Evolutionary conservation across 2,113 vertebrate species (phyloP), one percentile per base, ranked within the genome.

Genomic region (Chaetodon trifascialis): DNA sequence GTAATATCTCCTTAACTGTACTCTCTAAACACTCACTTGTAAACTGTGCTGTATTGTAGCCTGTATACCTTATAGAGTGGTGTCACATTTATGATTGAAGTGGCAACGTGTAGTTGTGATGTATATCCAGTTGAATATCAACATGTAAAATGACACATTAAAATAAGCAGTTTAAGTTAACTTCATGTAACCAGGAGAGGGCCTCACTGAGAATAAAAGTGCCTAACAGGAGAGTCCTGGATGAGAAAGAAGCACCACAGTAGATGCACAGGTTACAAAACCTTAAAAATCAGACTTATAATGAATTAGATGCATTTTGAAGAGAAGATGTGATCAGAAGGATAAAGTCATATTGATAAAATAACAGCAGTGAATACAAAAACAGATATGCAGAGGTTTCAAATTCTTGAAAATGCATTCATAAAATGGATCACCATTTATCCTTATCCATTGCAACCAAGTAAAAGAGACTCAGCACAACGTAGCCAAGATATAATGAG

Each of bases 131-230:
- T 64, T 5, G 44, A 23, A n/a, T 12, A n/a, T 23, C 21, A 64
- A 23, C 23, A 23, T 3, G 12, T 23, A 19, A 47, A 55, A 4
- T 55, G 19, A 44, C 2, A 1, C 62, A 65, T 30, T 5, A 19
- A 44, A 65, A 10, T 7, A 23, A 21, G 11, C 0, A 60, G 34
- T 8, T 40, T n/a, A 34, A 23, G 19, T 12, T 17, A 64, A 17
- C 42, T 17, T 34, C 16, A 17, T 71, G 46, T 73, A 44, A 36
- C 80, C 80, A 86, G 71, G 17, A 83, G 75, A 79, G 75, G 80
- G 75, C 75, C 64, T 70, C 70, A 59, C 46, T 54, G 75, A 44
- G 73, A 51, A 52, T 9, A 38, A n/a, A 9, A 40, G 56, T 21
- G 2, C 54, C 14, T 25, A 8, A 19, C 38, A 46, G 36, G 7